phyloP scores from a whole-genome alignment of 2,113 vertebrate genomes.

The Jaculus jaculus region DNA sequence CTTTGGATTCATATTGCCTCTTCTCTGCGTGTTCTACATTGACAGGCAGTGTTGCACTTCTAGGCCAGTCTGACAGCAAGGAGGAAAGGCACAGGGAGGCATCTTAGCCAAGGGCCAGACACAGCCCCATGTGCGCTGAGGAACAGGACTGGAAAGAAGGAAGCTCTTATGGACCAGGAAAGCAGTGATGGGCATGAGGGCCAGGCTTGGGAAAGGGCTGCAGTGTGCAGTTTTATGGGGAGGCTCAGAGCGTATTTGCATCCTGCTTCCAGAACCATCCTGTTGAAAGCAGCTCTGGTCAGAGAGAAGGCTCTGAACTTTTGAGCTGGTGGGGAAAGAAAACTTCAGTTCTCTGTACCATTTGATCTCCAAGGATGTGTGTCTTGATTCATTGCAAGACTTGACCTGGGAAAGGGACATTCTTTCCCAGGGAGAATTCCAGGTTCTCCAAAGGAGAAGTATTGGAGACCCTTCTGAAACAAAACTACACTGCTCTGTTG shows the following conservation, averaged over 20 bases:
- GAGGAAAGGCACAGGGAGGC: not conserved
- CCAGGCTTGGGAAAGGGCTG: too few species aligned
- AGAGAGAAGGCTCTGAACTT: not conserved
- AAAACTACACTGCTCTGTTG: constrained; percentile 38
- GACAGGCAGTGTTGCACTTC: not conserved
- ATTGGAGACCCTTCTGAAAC: constrained; percentile 23
- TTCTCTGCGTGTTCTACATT: not conserved
- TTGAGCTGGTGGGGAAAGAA: not conserved
- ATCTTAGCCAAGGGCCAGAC: not conserved
- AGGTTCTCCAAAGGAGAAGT: not conserved
- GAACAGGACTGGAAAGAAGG: not conserved
- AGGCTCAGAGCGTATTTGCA: not conserved
- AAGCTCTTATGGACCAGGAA: too few species aligned
- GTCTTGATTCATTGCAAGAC: constrained; percentile 58
- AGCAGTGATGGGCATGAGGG: too few species aligned
- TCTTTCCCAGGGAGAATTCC: not conserved
- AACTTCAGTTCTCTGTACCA: not conserved
- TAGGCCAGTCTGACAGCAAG: not conserved
- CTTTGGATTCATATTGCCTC: not conserved
- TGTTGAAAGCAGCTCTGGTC: not conserved
- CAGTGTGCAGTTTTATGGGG: not conserved
- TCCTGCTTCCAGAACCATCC: not conserved
- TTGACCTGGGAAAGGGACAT: not conserved
- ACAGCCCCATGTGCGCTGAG: not conserved
- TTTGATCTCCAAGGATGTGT: not conserved